A percentile compares a stretch with the other conserved stretches of the same genome.
phyloP scores from a whole-genome alignment of 1,140 invertebrate species.

The Nymphalis io region DNA sequence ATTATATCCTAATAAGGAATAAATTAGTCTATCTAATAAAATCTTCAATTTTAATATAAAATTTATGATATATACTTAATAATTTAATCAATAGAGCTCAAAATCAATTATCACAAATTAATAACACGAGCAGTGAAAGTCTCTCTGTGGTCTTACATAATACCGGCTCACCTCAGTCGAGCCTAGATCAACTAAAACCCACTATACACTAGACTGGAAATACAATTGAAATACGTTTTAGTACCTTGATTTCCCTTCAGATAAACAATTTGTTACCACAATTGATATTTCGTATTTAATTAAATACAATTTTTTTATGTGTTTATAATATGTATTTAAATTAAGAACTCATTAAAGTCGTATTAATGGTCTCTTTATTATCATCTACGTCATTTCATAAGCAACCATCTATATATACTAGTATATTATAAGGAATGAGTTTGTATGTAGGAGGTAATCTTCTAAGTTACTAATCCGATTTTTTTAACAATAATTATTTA shows the following conservation, averaged over 20 bases:
- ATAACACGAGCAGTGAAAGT: conserved; percentile 59
- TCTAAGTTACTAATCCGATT: too few species aligned
- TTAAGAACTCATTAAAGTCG: too few species aligned
- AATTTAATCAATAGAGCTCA: background rate
- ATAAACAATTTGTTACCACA: too few species aligned
- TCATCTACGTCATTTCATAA: too few species aligned
- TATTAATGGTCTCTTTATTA: too few species aligned
- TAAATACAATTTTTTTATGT: too few species aligned
- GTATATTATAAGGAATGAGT: too few species aligned
- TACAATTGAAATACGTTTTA: background rate
- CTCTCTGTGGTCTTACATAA: conserved; percentile 55
- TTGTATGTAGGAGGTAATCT: too few species aligned
- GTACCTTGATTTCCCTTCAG: background rate
- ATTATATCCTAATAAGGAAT: conserved; percentile 3
- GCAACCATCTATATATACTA: too few species aligned
- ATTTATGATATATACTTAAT: background rate
- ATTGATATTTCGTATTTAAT: too few species aligned
- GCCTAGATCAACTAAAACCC: conserved; percentile 8
- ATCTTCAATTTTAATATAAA: background rate
- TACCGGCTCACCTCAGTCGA: conserved; percentile 49
- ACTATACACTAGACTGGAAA: conserved; percentile 2
- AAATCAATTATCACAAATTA: background rate
- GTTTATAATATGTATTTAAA: too few species aligned
- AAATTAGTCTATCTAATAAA: background rate
- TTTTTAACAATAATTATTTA: too few species aligned